These are phyloP conservation scores for Anneissia japonica DNA, from an alignment of 35 echinoderm and acorn worm species.

Conservation along the genomic window DNA sequence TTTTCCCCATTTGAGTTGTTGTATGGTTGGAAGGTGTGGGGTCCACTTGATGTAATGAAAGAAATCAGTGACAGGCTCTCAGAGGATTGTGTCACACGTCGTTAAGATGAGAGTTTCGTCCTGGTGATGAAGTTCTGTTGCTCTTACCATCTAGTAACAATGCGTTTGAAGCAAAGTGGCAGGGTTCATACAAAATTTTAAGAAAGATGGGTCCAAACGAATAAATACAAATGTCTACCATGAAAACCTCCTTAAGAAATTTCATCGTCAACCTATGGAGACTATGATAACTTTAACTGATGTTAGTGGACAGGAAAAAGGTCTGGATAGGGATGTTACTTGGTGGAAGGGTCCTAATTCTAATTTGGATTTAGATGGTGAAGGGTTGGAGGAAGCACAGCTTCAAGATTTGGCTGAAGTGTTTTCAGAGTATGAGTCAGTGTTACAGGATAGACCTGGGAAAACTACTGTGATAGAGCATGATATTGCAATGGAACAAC, in stretches of 20 bases:
- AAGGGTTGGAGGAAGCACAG: neutral
- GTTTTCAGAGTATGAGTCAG: neutral
- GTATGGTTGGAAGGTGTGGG: constrained; percentile 27
- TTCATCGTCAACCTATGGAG: neutral
- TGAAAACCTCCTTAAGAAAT: constrained; percentile 20
- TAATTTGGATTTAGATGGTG: neutral
- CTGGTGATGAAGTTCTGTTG: constrained; percentile 15
- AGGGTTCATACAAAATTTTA: neutral
- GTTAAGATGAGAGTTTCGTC: neutral
- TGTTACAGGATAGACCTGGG: neutral
- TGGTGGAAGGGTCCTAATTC: no score
- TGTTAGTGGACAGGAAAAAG: neutral
- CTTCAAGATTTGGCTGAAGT: neutral
- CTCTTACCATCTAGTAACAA: constrained; percentile 7
- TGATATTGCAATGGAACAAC: constrained; percentile 4
- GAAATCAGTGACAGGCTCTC: neutral
- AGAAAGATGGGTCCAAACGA: neutral
- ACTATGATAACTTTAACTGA: neutral
- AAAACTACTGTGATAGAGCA: constrained; percentile 21
- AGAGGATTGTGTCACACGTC: constrained; percentile 10
- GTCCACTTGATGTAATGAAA: constrained; percentile 25
- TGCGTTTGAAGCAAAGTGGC: constrained; percentile 17
- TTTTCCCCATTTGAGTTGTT: constrained; percentile 37
- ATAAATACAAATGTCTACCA: neutral
- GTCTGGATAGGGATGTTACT: no score